Evolutionary conservation across 2,888 invertebrate species (phyloP), one percentile per base, ranked within the genome.

Genomic region (Andrena fulva): DNA sequence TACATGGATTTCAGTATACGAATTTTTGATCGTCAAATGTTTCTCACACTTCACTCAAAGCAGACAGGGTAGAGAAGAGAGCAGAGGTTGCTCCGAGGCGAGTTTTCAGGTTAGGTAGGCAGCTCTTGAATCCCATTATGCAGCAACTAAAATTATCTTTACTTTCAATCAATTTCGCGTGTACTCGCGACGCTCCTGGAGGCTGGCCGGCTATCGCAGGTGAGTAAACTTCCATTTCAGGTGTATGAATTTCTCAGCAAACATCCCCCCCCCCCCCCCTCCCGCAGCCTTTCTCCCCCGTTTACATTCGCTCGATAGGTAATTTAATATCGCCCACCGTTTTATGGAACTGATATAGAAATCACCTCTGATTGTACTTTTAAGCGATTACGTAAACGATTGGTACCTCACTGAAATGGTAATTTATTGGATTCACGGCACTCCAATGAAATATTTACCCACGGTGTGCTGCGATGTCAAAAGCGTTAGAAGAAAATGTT

Each of bases 151-250:
- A 74, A 67, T 72, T 84, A 72, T 78, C 80, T 84, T 83, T 66
- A 78, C 71, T 59, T 78, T 85, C 71, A 75, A 78, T 80, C 74
- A 73, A 82, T 79, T 79, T 77, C 63, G 42, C 68, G 73, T 71
- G 24, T 64, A 63, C 31, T 56, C 35, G 20, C 29, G 35, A 60
- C 20, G 29, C 56, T 67, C 77, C 50, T 10, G 59, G 54, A 63
- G 63, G 69, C 27, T 54, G 59, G 29, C 20, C 68, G 75, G 77
- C 81, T 86, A 88, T 79, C 78, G 77, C 79, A 84, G 63, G 64
- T 70, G 80, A 54, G 80, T 79, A 82, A 87, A 87, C 79, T 86
- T 80, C 75, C 73, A 83, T 85, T 86, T 88, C 76, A 77, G 67
- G 79, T 75, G 77, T 80, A 83, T 62, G 77, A 82, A 81, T 77